These are phyloP conservation scores for Tenthredo mesomela DNA, from an alignment of 2,888 invertebrate species.

Conservation along the genomic window DNA sequence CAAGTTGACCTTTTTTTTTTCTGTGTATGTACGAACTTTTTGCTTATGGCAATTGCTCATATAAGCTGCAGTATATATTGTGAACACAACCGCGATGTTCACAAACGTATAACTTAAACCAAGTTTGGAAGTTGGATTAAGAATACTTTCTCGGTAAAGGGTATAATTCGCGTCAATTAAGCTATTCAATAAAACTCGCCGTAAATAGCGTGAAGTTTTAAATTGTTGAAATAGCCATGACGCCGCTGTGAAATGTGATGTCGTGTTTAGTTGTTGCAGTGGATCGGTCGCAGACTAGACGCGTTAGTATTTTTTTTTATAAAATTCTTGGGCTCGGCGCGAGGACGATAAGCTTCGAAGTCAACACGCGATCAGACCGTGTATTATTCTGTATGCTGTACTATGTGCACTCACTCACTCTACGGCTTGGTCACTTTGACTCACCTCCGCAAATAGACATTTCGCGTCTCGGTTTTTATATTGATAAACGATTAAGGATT, in stretches of 20 bases:
- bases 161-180: conserved; percentile 45
- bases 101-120: not conserved
- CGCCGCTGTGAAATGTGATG: conserved; percentile 38
- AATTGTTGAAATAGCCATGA: conserved; percentile 40
- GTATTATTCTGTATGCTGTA: conserved; percentile 1
- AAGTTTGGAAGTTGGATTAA: not conserved
- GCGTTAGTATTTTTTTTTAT: conserved; percentile 12
- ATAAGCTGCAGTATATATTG: not conserved
- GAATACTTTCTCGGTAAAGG: conserved; percentile 7
- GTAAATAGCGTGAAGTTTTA: conserved; percentile 38
- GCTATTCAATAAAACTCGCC: conserved; percentile 11
- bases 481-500: conserved; percentile 46
- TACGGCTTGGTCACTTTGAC: conserved; percentile 13
- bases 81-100: not conserved
- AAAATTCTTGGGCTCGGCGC: not conserved
- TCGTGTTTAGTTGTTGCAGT: not conserved
- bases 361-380: conserved; percentile 40
- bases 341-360: conserved; percentile 11
- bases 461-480: not conserved
- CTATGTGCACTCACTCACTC: not conserved
- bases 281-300: not conserved
- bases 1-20: too few species aligned
- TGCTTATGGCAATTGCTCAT: not conserved
- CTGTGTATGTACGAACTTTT: too few species aligned
- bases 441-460: conserved; percentile 50